Conservation (phyloP, 2,113 vertebrate species). For the Hirundichthys speculiger region DNA sequence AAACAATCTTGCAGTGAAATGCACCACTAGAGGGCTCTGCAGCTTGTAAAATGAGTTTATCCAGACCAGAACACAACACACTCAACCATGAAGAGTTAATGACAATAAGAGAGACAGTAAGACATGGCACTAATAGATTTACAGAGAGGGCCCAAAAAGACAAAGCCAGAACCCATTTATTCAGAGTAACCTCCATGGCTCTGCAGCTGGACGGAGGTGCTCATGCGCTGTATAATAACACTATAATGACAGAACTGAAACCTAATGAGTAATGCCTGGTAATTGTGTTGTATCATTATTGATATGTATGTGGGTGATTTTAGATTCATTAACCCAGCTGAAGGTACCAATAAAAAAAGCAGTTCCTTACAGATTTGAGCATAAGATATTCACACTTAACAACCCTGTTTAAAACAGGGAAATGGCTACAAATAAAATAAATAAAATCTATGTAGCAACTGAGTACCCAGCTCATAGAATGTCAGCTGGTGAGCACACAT, state of each 20-base stretch:
- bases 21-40: constrained; percentile 79
- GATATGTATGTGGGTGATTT: no score
- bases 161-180: constrained; percentile 50
- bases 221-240: neutral
- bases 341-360: no score
- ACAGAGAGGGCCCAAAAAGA: constrained; percentile 42
- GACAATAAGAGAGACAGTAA: constrained; percentile 54
- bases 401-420: no score
- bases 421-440: no score
- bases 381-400: no score
- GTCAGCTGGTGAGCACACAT: no score
- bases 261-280: no score
- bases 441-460: no score
- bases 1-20: neutral
- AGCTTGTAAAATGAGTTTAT: constrained; percentile 69
- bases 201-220: constrained; percentile 12
- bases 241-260: neutral
- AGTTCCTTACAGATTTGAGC: no score
- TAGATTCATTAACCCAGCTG: no score
- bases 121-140: constrained; percentile 59
- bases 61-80: neutral
- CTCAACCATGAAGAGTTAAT: constrained; percentile 37
- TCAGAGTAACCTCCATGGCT: constrained; percentile 40
- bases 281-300: no score
- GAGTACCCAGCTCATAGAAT: no score